Evolutionary conservation across 1,140 invertebrate species (phyloP), one percentile per base, ranked within the genome.

Genomic region (Neomicropteryx cornuta): DNA sequence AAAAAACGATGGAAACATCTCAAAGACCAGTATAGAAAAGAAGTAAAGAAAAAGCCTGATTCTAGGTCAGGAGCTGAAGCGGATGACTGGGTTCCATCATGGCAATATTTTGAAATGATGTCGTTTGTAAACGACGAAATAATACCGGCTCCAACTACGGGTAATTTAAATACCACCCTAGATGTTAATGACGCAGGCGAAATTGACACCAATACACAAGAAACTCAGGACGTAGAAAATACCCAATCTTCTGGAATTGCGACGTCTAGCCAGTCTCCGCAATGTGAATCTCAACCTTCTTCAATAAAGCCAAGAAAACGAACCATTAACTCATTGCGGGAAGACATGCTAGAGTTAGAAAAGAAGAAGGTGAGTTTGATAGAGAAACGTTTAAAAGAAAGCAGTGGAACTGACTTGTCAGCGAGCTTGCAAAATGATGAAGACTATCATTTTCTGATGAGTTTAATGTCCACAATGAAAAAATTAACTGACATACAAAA

Each of bases 31-130:
- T 4, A 18, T 34, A 17, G 13, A 17, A 18, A 20, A 16, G 20
- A 18, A 34, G 13, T 17, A 4, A 18, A 34, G 4, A 6, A 34
- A 18, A 13, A 17, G 17, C 17, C 17, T n/a, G 11, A 13, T 18
- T 20, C 33, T 17, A 13, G 16, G 13, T 18, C 16, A 13, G 20
- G 19, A 16, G 17, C 33, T 16, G 33, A 20, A 34, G 20, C 16
- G 11, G 16, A n/a, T 4, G 11, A 34, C 4, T 6, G 13, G 17
- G 19, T 20, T 20, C 4, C 19, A 20, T 34, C 33, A 17, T 34
- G 33, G 33, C 31, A 34, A 20, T 34, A 34, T 20, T 34, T 34
- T 11, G 19, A 21, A 34, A 18, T 34, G 5, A 34, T 34, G 33
- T 34, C 33, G 19, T 34, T 34, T 34, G 16, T 20, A 5, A 18